A percentile compares a stretch with the other conserved stretches of the same genome.
These are phyloP conservation scores for Acrossocheilus fasciatus DNA, from an alignment of 2,797 vertebrate species.

Conservation along the genomic window DNA sequence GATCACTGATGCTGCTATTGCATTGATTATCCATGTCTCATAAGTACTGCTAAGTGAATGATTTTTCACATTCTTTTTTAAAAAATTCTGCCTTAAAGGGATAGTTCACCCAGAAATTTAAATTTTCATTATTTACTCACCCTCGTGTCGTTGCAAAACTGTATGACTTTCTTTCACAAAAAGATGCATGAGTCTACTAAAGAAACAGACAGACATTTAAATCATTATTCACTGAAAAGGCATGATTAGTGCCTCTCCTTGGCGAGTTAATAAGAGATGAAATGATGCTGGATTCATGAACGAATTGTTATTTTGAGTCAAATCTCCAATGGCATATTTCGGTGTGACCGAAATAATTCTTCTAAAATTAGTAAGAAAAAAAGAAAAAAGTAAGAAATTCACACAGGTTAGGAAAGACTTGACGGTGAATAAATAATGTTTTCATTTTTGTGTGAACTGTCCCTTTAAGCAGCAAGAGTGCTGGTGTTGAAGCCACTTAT, in stretches of 20 bases:
- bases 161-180: not conserved
- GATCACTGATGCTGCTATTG: slow-evolving; percentile 33
- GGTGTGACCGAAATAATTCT: too few relatives aligned
- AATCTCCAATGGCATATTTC: too few relatives aligned
- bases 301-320: too few relatives aligned
- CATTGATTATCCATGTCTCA: slow-evolving; percentile 60
- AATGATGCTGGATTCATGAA: too few relatives aligned
- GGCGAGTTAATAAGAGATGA: not conserved
- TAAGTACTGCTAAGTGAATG: slow-evolving; percentile 31
- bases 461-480: not conserved
- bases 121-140: not conserved
- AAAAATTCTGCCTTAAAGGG: not conserved
- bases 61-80: not conserved
- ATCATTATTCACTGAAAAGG: not conserved
- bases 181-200: not conserved
- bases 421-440: not conserved
- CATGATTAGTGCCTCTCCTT: not conserved
- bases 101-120: not conserved
- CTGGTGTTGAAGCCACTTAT: not conserved
- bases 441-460: not conserved
- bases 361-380: too few relatives aligned
- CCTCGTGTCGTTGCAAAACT: not conserved
- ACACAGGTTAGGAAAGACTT: not conserved
- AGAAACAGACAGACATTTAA: not conserved
- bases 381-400: not conserved